Evolutionary conservation across 2,888 invertebrate species (phyloP).

Genomic region (Diaphora mendica): DNA sequence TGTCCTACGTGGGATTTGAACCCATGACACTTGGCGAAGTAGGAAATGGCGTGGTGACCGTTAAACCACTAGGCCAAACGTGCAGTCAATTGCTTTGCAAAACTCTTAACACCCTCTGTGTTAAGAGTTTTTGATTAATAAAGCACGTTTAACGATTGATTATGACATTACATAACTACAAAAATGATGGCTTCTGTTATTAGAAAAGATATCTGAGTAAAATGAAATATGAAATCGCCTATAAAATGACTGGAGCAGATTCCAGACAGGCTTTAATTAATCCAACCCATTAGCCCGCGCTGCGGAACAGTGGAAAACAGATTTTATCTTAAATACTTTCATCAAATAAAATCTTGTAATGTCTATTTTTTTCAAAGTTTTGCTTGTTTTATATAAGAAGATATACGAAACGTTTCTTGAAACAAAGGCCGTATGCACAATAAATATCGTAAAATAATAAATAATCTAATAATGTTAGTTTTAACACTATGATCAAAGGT

Average conservation of each 20-base stretch:
- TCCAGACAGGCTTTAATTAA: constrained; percentile 19
- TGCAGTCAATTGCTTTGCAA: too few species aligned
- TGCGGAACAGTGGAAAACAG: constrained; percentile 24
- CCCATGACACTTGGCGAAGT: too few species aligned
- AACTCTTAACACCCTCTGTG: too few species aligned
- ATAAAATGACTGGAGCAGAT: constrained; percentile 12
- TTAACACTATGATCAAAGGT: constrained; percentile 14
- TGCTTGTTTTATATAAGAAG: too few species aligned
- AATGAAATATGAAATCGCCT: constrained; percentile 4
- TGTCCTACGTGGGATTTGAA: too few species aligned
- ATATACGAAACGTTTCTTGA: background rate
- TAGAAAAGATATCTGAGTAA: constrained; percentile 10
- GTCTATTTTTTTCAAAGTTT: too few species aligned
- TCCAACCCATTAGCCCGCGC: constrained; percentile 12
- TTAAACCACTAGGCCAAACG: too few species aligned
- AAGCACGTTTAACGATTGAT: background rate
- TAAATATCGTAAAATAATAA: constrained; percentile 20
- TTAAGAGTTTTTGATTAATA: too few species aligned
- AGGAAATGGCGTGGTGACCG: too few species aligned
- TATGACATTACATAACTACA: background rate
- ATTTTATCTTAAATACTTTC: constrained; percentile 12
- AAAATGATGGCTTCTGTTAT: background rate
- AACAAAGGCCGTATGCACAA: background rate
- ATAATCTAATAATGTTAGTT: constrained; percentile 22
- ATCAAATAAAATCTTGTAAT: too few species aligned